Conservation (phyloP, 2,888 invertebrate genomes). For the Synanthedon formicaeformis region DNA sequence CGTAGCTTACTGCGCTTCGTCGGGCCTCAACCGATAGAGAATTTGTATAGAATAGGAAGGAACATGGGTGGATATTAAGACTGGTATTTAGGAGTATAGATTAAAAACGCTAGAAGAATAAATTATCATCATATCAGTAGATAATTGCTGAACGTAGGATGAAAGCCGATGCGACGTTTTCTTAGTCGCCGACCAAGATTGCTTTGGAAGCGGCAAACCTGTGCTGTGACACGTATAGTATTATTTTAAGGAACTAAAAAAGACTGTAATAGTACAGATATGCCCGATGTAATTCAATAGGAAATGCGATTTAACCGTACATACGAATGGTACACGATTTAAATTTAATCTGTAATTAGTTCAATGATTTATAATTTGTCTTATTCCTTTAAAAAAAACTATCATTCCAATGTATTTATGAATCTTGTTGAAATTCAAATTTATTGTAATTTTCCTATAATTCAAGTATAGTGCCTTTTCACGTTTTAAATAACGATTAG, state of each 20-base stretch:
- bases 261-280: constrained; percentile 33
- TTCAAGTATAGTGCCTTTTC: constrained; percentile 65
- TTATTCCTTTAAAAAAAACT: no score
- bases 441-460: constrained; percentile 21
- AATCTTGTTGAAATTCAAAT: not conserved
- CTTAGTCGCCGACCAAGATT: constrained; percentile 50
- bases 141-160: constrained; percentile 28
- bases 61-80: constrained; percentile 46
- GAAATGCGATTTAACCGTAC: no score
- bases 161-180: constrained; percentile 27
- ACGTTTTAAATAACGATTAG: constrained; percentile 21
- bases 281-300: constrained; percentile 2
- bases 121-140: constrained; percentile 60
- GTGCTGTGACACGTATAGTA: constrained; percentile 43
- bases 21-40: constrained; percentile 53
- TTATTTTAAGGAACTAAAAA: constrained; percentile 29
- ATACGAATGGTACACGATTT: no score
- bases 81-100: constrained; percentile 46
- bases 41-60: constrained; percentile 13
- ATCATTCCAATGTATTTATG: not conserved
- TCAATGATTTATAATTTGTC: no score
- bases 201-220: constrained; percentile 15
- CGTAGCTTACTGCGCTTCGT: constrained; percentile 37
- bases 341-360: no score
- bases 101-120: constrained; percentile 37